Conservation (phyloP, 2,797 vertebrate species). For the Pachyuromys duprasi region DNA sequence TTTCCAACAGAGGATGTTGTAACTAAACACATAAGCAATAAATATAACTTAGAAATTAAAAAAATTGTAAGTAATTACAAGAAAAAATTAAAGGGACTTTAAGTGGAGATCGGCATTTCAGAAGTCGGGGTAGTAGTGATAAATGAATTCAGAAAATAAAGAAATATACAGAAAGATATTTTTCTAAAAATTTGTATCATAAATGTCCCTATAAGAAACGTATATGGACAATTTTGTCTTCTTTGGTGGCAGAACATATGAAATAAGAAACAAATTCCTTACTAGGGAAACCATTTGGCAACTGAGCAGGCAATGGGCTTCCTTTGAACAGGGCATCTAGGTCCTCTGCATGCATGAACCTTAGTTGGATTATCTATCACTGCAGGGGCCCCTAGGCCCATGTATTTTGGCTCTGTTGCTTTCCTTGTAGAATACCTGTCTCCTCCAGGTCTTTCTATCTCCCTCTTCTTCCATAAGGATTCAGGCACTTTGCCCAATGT, state of each 20-base stretch:
- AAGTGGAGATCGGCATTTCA: background rate
- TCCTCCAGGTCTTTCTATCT: no score
- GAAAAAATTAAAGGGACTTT: background rate
- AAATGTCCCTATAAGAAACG: background rate
- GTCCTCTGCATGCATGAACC: no score
- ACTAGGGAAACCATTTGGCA: no score
- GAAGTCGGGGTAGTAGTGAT: background rate
- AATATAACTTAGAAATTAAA: background rate
- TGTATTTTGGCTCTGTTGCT: no score
- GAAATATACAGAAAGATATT: background rate
- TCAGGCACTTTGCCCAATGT: no score
- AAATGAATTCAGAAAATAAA: background rate
- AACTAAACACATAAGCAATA: background rate
- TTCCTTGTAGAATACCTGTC: no score
- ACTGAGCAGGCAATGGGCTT: no score
- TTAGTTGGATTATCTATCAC: no score
- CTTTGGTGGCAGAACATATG: no score
- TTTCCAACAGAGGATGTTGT: background rate
- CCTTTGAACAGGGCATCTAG: no score
- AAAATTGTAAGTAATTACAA: background rate
- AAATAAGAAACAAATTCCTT: background rate
- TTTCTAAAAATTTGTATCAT: background rate
- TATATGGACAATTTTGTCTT: background rate
- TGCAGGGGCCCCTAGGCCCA: no score
- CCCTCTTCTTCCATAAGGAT: no score